Conservation (phyloP, 1,140 invertebrate genomes). For the Drosophila subobscura region DNA sequence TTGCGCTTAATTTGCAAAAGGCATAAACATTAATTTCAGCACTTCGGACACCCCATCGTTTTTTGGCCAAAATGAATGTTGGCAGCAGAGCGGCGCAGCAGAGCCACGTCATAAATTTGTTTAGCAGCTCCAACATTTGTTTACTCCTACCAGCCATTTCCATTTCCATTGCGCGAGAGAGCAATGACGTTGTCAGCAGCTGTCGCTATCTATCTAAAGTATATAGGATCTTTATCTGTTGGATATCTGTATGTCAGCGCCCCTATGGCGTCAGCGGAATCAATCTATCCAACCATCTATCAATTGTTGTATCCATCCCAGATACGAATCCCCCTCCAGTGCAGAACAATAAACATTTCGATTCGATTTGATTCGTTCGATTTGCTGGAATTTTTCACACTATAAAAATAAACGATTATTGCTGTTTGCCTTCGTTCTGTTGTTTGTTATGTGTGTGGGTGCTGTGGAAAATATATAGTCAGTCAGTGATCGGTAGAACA, state of each 20-base stretch:
- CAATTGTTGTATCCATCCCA: slow-evolving; percentile 18
- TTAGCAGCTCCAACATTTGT: slow-evolving; percentile 19
- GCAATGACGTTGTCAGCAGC: slow-evolving; percentile 56
- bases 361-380: slow-evolving; percentile 11
- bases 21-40: slow-evolving; percentile 34
- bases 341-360: slow-evolving; percentile 26
- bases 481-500: slow-evolving; percentile 9
- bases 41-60: slow-evolving; percentile 23
- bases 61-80: slow-evolving; percentile 25
- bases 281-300: slow-evolving; percentile 25
- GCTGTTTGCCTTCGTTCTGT: slow-evolving; percentile 4
- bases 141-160: slow-evolving; percentile 4
- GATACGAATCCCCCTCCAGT: slow-evolving; percentile 3
- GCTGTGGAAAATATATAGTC: neutral
- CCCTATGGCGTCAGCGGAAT: slow-evolving; percentile 26
- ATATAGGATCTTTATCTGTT: too few species aligned
- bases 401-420: slow-evolving; percentile 23
- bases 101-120: slow-evolving; percentile 42
- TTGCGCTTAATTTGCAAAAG: slow-evolving; percentile 28
- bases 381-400: slow-evolving; percentile 45
- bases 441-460: slow-evolving; percentile 22
- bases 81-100: slow-evolving; percentile 15
- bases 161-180: too few species aligned
- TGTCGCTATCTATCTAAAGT: slow-evolving; percentile 14
- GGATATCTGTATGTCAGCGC: too few species aligned